Percentiles rank a stretch among this genome's conserved stretches.
phyloP scores from a whole-genome alignment of 2,113 vertebrate genomes.

The Pardalotus punctatus region DNA sequence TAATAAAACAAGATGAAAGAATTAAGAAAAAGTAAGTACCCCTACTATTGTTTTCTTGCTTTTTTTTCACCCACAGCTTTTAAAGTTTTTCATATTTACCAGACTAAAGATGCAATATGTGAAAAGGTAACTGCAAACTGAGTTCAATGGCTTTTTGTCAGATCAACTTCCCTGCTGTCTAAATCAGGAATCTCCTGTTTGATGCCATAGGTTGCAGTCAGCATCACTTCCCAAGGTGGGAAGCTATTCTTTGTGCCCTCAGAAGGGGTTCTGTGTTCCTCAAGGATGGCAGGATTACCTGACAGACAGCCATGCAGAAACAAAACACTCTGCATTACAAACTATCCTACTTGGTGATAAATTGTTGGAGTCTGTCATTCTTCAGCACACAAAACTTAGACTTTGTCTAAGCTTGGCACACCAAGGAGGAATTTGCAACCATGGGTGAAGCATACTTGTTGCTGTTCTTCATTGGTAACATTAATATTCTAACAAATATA shows the following conservation, averaged over 20 bases:
- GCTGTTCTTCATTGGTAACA: not conserved
- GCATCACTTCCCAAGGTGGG: not conserved
- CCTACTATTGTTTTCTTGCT: not conserved
- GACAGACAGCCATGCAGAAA: not conserved
- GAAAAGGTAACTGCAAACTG: not conserved
- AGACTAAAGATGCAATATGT: not conserved
- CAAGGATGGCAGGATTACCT: not conserved
- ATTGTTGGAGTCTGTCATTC: not conserved
- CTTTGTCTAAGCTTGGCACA: not conserved
- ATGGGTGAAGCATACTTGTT: accelerated
- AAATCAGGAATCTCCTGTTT: not conserved
- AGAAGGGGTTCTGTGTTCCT: not conserved
- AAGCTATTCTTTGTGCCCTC: not conserved
- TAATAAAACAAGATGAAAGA: not conserved
- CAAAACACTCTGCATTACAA: not conserved
- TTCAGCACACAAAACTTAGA: not conserved
- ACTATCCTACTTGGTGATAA: not conserved
- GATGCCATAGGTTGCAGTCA: not conserved
- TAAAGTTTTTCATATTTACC: not conserved
- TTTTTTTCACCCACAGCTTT: not conserved
- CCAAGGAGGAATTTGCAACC: not conserved
- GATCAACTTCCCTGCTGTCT: not conserved
- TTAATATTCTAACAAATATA: not conserved
- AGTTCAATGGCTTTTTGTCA: not conserved
- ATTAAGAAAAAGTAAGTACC: not conserved